Conservation (phyloP, 2,797 vertebrate genomes). For the Falco rusticolus region DNA sequence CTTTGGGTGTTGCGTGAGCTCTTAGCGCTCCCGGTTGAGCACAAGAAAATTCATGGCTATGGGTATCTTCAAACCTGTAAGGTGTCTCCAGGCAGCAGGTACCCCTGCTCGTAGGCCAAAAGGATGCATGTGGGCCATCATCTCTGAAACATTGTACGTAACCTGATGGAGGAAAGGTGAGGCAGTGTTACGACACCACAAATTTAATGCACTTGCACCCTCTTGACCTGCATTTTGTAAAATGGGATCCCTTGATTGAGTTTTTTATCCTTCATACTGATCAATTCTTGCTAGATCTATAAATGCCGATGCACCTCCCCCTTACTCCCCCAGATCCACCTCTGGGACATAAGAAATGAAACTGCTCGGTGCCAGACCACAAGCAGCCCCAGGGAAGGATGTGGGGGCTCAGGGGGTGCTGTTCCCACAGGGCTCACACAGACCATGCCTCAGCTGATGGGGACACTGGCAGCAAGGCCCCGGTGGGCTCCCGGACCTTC, state of each 20-base stretch:
- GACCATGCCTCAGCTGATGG: background rate
- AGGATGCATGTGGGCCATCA: background rate
- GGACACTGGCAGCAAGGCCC: rapidly evolving
- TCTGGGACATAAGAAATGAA: background rate
- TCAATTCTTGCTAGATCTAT: background rate
- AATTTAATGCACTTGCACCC: rapidly evolving
- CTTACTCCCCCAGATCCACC: rapidly evolving
- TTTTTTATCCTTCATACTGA: background rate
- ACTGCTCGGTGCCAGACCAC: background rate
- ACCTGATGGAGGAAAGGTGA: background rate
- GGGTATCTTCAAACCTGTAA: background rate
- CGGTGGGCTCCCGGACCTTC: rapidly evolving
- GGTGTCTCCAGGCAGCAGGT: background rate
- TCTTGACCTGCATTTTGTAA: background rate
- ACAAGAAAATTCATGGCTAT: background rate
- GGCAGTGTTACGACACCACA: rapidly evolving
- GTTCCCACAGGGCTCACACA: background rate
- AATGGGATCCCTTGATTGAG: background rate
- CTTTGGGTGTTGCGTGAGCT: background rate
- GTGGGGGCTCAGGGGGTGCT: background rate
- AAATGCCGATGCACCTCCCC: background rate
- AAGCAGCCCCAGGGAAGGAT: background rate
- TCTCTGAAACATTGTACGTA: rapidly evolving
- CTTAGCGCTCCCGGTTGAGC: background rate
- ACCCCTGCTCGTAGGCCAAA: background rate